A percentile compares a stretch with the other conserved stretches of the same genome.
These are phyloP conservation scores for Astreopora myriophthalma DNA, from an alignment of 64 coral and sea anemone species.

Conservation along the genomic window DNA sequence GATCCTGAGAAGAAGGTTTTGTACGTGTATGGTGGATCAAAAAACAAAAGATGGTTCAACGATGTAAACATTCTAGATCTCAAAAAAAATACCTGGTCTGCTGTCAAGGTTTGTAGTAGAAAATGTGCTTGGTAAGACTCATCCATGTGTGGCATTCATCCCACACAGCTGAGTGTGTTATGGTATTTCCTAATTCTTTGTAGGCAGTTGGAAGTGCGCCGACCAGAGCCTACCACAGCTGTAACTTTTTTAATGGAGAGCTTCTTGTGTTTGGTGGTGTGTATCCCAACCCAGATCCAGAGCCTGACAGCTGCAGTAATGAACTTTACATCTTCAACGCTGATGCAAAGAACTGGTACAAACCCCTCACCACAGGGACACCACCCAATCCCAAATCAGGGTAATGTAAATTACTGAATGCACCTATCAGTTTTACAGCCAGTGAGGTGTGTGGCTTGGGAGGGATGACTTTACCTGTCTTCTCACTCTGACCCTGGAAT, in stretches of 20 bases:
- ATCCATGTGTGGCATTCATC: no score
- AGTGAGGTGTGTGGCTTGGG: no score
- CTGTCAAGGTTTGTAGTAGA: slow-evolving; percentile 30
- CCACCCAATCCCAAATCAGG: slow-evolving; percentile 83
- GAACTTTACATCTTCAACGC: slow-evolving; percentile 86
- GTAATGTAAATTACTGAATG: slow-evolving; percentile 6
- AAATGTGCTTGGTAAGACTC: not conserved
- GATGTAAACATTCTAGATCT: slow-evolving; percentile 83
- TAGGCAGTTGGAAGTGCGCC: slow-evolving; percentile 92
- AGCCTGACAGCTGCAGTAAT: slow-evolving; percentile 88
- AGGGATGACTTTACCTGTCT: no score
- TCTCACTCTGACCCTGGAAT: no score
- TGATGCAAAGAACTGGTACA: slow-evolving; percentile 84
- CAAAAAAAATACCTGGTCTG: slow-evolving; percentile 70
- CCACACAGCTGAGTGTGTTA: no score
- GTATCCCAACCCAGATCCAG: slow-evolving; percentile 88
- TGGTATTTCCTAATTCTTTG: no score
- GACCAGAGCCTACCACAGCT: slow-evolving; percentile 90
- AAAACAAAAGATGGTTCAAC: slow-evolving; percentile 89
- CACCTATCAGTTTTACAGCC: not conserved
- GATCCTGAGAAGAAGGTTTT: slow-evolving; percentile 45
- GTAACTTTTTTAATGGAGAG: slow-evolving; percentile 72
- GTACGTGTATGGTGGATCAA: slow-evolving; percentile 90
- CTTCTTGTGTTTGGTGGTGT: slow-evolving; percentile 92
- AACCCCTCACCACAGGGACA: slow-evolving; percentile 66